phyloP scores from a whole-genome alignment of 2,888 invertebrate genomes.

The Andrena minutula region DNA sequence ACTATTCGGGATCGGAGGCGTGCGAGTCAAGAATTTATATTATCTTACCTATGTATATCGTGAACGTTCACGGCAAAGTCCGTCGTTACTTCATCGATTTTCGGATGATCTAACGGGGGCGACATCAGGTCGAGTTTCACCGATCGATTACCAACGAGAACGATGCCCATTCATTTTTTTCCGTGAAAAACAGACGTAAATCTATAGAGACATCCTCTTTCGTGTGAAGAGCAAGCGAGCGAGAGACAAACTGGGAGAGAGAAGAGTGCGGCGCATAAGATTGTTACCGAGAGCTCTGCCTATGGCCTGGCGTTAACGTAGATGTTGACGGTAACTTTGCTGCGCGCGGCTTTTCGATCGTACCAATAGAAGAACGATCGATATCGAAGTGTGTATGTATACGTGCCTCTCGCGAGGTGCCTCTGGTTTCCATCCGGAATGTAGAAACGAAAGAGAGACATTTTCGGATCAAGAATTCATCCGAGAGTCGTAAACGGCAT shows the following conservation, averaged over 20 bases:
- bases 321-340: too few species aligned
- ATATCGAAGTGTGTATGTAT: not conserved
- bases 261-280: slow-evolving; percentile 7
- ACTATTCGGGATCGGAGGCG: not conserved
- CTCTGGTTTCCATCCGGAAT: slow-evolving; percentile 17
- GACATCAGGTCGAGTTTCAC: not conserved
- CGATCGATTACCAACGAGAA: slow-evolving; percentile 2
- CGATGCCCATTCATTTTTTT: slow-evolving; percentile 45
- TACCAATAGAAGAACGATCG: not conserved
- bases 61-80: slow-evolving; percentile 2
- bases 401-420: slow-evolving; percentile 26
- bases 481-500: slow-evolving; percentile 19
- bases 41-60: not conserved
- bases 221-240: not conserved
- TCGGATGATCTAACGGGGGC: slow-evolving; percentile 5
- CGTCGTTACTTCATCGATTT: slow-evolving; percentile 34
- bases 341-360: slow-evolving; percentile 7
- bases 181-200: slow-evolving; percentile 26
- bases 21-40: not conserved
- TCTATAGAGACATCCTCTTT: slow-evolving; percentile 13
- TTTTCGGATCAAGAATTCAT: slow-evolving; percentile 15
- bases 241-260: not conserved
- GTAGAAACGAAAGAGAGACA: not conserved
- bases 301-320: not conserved
- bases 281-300: not conserved